Base-by-base conservation (phyloP, 2,113 vertebrate species). In the Galbula dea region DNA sequence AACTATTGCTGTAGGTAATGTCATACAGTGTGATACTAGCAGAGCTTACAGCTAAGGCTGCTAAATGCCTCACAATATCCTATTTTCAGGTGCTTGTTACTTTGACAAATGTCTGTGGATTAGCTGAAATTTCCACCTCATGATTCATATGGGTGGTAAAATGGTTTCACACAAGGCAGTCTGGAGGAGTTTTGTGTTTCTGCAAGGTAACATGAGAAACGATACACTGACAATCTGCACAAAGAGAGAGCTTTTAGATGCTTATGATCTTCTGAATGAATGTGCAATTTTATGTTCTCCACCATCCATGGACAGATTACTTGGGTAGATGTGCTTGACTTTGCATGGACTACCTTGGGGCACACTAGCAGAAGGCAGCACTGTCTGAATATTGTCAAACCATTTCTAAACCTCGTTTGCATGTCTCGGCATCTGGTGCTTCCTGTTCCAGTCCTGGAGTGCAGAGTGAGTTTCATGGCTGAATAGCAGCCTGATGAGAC, bases 381-480 rank as follows among this genome's bases (percentile, higher is more conserved):
- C 66, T 61, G 30, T 74, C 82, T 66, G 54, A 84, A 85, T 4
- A 1, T 27, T 18, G 30, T 20, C n/a, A 65, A 81, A 72, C 48
- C 52, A 69, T 75, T 74, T 41, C 41, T 85, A 72, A 65, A 49
- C 30, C 79, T 81, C 37, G 58, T 96, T 96, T 96, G 95, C 93
- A 91, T 95, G 95, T 94, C 96, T 95, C 8, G 6, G 96, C 67
- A 94, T 88, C 95, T 46, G 67, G 96, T 39, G 88, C 62, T 94
- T 95, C 96, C 95, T 83, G 95, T 93, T 96, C 91, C 43, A 81
- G 72, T n/a, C 59, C 88, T 51, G 82, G 37, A 80, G 72, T 2
- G 0, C 29, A 7, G 84, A 88, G 55, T 4, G 15, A 85, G 74
- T 37, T 45, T 59, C 51, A 58, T 32, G 54, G 66, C 71, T 89